Evolutionary conservation across 1,140 invertebrate genomes (phyloP).

Genomic region (Tetragonula clypearis): DNA sequence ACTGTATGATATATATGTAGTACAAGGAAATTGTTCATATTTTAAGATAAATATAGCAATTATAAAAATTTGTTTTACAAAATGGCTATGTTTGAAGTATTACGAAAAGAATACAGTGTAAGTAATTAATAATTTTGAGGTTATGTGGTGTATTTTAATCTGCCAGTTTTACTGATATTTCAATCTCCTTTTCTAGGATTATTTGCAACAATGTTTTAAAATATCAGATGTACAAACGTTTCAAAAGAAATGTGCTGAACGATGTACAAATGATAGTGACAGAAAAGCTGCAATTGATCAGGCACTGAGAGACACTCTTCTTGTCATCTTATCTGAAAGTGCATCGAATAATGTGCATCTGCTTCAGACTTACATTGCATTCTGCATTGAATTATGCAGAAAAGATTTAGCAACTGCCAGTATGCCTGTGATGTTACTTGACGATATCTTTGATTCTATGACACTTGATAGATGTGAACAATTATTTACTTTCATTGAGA

Average conservation of each 20-base stretch:
- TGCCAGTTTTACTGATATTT: neutral
- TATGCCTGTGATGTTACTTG: conserved; percentile 93
- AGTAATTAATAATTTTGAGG: conserved; percentile 14
- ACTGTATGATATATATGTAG: conserved; percentile 8
- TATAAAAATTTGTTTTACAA: conserved; percentile 16
- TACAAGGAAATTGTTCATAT: neutral
- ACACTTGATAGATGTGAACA: conserved; percentile 94
- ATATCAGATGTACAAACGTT: conserved; percentile 71
- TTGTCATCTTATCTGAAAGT: conserved; percentile 84
- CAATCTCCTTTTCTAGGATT: conserved; percentile 64
- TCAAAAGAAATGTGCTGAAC: conserved; percentile 73
- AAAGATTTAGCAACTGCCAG: conserved; percentile 91
- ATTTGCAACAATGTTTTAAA: conserved; percentile 72
- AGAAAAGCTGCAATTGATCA: conserved; percentile 92
- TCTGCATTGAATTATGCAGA: conserved; percentile 88
- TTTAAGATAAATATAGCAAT: neutral
- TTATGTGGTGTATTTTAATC: neutral
- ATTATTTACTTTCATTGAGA: conserved; percentile 95
- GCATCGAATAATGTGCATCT: conserved; percentile 78
- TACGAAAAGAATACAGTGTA: conserved; percentile 74
- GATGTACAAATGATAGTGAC: conserved; percentile 85
- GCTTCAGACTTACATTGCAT: conserved; percentile 86
- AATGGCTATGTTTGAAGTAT: conserved; percentile 72
- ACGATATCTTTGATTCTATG: conserved; percentile 96
- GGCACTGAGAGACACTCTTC: conserved; percentile 88